Evolutionary conservation across 2,113 vertebrate genomes (phyloP), one percentile per base, ranked within the genome.

Genomic region (Apus apus): DNA sequence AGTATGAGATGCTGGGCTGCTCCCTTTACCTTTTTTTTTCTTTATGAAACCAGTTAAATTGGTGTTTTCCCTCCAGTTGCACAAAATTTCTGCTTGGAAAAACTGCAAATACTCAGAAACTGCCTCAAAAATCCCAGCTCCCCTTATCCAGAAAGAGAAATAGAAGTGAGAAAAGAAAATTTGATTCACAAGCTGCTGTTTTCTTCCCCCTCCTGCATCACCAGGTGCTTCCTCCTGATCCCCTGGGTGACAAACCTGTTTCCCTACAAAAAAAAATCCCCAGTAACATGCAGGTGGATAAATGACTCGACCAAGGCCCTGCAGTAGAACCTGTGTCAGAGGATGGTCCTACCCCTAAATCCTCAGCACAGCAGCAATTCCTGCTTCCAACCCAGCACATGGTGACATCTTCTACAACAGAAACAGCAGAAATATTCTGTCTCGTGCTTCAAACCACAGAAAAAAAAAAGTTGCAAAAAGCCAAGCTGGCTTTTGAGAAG

Each of bases 311-410:
- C 48, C 34, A 7, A 34, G 78, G 65, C 46, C 7, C 0, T 0
- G 11, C 0, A 0, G 48, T 18, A 21, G 73, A 91, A 67, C 13
- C 61, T 3, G 48, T 61, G 73, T 1, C 5, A 0, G 82, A 56
- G 62, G 50, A 22, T 0, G 13, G 61, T 7, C 3, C 45, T 8
- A 4, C 23, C 12, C 60, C 56, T 0, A 19, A 58, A 81, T 2
- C 6, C 29, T n/a, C 57, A 30, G 13, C 30, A 0, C 1, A 2
- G 72, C 1, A 0, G 34, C 9, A 2, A 22, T 27, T 18, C 40
- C 1, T 0, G 3, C 15, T 58, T 10, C 32, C n/a, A 5, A 4
- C 27, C 54, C 38, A 0, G 0, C 14, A 1, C 3, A 0, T 0
- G 0, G 3, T 32, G 85, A 30, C 10, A 5, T 17, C 14, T 5